Percentiles rank a stretch among this genome's conserved stretches.
These are phyloP conservation scores for Brachionus koreanus DNA, from an alignment of 1,140 invertebrate genomes.

Conservation along the genomic window DNA sequence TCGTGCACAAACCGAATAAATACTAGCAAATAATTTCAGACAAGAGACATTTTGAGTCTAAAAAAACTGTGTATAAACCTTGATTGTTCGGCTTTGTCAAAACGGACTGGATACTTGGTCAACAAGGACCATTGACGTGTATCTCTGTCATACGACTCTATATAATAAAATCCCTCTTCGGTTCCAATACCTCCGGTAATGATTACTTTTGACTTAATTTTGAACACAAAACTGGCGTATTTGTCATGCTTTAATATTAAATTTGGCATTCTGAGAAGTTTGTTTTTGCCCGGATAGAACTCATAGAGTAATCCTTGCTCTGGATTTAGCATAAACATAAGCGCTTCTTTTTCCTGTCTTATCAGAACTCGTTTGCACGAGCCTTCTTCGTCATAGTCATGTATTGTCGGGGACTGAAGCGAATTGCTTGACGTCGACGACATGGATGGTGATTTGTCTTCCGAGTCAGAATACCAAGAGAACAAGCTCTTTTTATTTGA, in stretches of 20 bases:
- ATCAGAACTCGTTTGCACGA: not conserved
- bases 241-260: not conserved
- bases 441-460: not conserved
- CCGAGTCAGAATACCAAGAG: not conserved
- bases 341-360: conserved; percentile 31
- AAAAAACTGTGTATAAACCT: not conserved
- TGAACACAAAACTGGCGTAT: not conserved
- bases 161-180: not conserved
- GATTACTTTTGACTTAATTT: not conserved
- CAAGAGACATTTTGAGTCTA: conserved; percentile 15
- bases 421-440: conserved; percentile 11
- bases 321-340: conserved; percentile 6
- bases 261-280: conserved; percentile 25
- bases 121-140: not conserved
- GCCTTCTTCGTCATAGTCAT: not conserved
- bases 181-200: not conserved
- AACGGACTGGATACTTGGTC: not conserved
- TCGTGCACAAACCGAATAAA: not conserved
- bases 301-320: conserved; percentile 29
- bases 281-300: conserved; percentile 37
- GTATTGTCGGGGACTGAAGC: conserved; percentile 1
- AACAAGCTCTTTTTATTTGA: not conserved
- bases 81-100: not conserved
- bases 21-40: not conserved
- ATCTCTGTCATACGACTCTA: not conserved